Conservation (phyloP, 2,113 vertebrate species). For the Emydocephalus ijimae region DNA sequence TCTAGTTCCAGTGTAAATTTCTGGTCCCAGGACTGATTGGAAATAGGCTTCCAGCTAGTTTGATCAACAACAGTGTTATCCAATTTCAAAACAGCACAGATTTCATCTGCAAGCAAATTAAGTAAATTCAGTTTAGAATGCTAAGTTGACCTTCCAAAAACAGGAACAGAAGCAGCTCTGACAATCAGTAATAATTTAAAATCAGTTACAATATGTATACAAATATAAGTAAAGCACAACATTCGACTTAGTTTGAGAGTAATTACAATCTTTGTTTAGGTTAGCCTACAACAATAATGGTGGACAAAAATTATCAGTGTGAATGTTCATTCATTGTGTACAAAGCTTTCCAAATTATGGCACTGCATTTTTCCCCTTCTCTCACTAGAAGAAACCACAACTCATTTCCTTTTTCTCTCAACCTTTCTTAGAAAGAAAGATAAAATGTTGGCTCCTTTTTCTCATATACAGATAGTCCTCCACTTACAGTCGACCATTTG, state of each 20-base stretch:
- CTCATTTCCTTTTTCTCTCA: background rate
- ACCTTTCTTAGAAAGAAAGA: background rate
- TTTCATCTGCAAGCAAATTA: slow-evolving; percentile 86
- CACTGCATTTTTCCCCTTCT: background rate
- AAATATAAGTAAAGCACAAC: background rate
- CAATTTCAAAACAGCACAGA: slow-evolving; percentile 95
- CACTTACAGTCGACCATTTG: background rate
- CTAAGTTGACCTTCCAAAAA: slow-evolving; percentile 64
- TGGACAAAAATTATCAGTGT: background rate
- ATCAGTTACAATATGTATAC: background rate
- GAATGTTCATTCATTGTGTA: background rate
- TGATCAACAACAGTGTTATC: slow-evolving; percentile 98
- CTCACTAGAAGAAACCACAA: background rate
- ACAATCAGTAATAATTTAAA: background rate
- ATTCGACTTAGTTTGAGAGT: slow-evolving; percentile 20
- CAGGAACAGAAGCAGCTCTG: slow-evolving; percentile 51
- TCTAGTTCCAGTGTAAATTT: slow-evolving; percentile 99
- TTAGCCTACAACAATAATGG: background rate
- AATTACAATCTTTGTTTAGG: background rate
- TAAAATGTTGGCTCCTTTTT: background rate
- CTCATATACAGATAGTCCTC: background rate
- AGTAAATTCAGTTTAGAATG: slow-evolving; percentile 64
- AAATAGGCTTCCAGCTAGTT: slow-evolving; percentile 94
- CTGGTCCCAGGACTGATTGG: slow-evolving; percentile 99
- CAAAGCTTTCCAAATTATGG: background rate